Conservation (phyloP, 2,797 vertebrate genomes). For the Gallinago solitaria region DNA sequence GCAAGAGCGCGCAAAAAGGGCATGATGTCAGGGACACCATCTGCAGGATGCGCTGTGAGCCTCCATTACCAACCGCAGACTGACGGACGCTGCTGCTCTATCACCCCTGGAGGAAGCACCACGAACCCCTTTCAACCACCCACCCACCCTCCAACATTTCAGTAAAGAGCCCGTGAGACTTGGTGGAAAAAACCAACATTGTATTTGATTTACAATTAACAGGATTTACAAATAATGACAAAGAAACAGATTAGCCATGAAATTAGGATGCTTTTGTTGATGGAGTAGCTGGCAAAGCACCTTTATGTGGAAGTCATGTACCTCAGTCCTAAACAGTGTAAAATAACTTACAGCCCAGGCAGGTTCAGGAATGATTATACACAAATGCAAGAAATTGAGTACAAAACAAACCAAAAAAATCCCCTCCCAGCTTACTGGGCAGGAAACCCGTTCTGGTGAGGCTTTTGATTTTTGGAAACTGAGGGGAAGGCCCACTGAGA, state of each 20-base stretch:
- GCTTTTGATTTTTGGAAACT: slow-evolving; percentile 1
- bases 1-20: background rate
- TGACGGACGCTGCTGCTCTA: background rate
- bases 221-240: slow-evolving; percentile 79
- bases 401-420: background rate
- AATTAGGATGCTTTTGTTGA: slow-evolving; percentile 57
- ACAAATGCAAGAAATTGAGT: background rate
- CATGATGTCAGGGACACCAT: slow-evolving; percentile 14
- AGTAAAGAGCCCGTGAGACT: slow-evolving; percentile 50
- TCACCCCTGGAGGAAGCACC: background rate
- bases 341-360: slow-evolving; percentile 59
- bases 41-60: background rate
- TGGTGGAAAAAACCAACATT: slow-evolving; percentile 68
- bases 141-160: background rate
- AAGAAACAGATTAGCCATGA: slow-evolving; percentile 64
- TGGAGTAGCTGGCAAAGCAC: slow-evolving; percentile 56
- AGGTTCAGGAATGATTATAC: slow-evolving; percentile 35
- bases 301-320: slow-evolving; percentile 44
- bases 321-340: slow-evolving; percentile 45
- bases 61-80: background rate
- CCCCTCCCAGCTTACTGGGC: background rate
- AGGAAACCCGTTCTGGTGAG: background rate
- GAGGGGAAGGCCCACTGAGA: background rate
- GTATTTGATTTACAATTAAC: slow-evolving; percentile 81
- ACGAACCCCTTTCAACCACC: background rate